These are phyloP conservation scores for Scaptomyza montana DNA, from an alignment of 1,140 invertebrate species.

Conservation along the genomic window DNA sequence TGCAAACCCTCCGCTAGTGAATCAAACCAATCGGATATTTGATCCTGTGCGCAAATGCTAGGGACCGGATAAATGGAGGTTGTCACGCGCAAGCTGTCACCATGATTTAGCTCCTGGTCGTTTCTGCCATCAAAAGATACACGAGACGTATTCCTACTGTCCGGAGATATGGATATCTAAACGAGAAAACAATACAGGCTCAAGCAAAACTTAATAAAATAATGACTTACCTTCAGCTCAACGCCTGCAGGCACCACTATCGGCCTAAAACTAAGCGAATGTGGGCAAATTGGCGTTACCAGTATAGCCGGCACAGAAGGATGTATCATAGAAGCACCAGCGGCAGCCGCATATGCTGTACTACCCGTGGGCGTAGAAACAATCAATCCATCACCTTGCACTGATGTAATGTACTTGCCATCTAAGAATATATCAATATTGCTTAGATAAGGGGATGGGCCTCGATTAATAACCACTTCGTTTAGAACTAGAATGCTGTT, in stretches of 20 bases:
- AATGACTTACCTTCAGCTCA: conserved; percentile 92
- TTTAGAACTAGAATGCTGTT: conserved; percentile 89
- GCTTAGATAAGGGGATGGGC: conserved; percentile 96
- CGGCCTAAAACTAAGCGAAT: conserved; percentile 96
- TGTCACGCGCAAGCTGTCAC: conserved; percentile 96
- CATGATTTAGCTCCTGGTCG: conserved; percentile 94
- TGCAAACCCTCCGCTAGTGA: conserved; percentile 97
- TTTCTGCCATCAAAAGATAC: conserved; percentile 98
- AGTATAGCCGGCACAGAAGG: conserved; percentile 98
- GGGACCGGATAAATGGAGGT: conserved; percentile 98
- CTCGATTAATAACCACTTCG: conserved; percentile 97
- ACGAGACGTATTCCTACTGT: conserved; percentile 97
- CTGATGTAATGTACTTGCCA: conserved; percentile 97
- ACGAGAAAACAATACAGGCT: not conserved
- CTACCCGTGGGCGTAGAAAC: conserved; percentile 98
- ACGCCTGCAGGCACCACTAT: conserved; percentile 98
- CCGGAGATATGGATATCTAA: conserved; percentile 96
- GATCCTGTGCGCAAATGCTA: conserved; percentile 96
- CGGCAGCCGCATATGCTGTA: conserved; percentile 97
- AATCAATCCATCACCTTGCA: conserved; percentile 97
- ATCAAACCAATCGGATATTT: conserved; percentile 98
- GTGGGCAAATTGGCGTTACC: conserved; percentile 98
- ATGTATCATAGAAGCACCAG: conserved; percentile 99
- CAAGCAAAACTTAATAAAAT: not conserved
- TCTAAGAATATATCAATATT: conserved; percentile 98